A percentile compares a stretch with the other conserved stretches of the same genome.
These are phyloP conservation scores for Bambusicola thoracicus DNA, from an alignment of 2,113 vertebrate species.

Conservation along the genomic window DNA sequence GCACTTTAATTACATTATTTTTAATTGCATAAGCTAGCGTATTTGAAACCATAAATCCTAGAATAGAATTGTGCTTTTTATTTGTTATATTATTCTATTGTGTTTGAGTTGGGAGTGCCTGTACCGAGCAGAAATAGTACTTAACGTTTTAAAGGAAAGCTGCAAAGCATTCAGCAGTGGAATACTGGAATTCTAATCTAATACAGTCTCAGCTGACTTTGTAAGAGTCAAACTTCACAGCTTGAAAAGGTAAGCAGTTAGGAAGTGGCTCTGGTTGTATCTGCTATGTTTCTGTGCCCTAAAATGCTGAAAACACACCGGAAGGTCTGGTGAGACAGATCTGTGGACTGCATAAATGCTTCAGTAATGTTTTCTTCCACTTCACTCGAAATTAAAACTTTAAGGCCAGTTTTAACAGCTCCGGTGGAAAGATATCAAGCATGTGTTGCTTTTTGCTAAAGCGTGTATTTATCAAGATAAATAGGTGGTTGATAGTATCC, in stretches of 20 bases:
- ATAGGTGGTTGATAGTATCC: neutral
- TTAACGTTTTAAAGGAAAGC: neutral
- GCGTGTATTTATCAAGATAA: neutral
- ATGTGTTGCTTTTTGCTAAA: neutral
- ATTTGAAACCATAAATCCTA: neutral
- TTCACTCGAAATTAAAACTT: neutral
- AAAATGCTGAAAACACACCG: neutral
- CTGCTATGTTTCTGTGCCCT: neutral
- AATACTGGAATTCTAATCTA: neutral
- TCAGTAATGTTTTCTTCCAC: neutral
- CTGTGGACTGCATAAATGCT: neutral
- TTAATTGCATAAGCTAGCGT: neutral
- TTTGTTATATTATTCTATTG: neutral
- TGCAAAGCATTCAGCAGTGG: accelerated
- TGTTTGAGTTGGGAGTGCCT: neutral
- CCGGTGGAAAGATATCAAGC: neutral
- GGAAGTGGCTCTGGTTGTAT: neutral
- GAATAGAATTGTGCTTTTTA: neutral
- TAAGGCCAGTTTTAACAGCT: neutral
- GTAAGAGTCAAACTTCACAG: neutral
- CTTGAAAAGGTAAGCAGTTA: neutral
- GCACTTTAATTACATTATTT: slow-evolving; percentile 48
- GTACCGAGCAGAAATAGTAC: neutral
- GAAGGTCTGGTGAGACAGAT: neutral
- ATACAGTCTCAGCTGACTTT: neutral